These are phyloP conservation scores for Drymonia ruficornis DNA, from an alignment of 2,888 invertebrate genomes.

Conservation along the genomic window DNA sequence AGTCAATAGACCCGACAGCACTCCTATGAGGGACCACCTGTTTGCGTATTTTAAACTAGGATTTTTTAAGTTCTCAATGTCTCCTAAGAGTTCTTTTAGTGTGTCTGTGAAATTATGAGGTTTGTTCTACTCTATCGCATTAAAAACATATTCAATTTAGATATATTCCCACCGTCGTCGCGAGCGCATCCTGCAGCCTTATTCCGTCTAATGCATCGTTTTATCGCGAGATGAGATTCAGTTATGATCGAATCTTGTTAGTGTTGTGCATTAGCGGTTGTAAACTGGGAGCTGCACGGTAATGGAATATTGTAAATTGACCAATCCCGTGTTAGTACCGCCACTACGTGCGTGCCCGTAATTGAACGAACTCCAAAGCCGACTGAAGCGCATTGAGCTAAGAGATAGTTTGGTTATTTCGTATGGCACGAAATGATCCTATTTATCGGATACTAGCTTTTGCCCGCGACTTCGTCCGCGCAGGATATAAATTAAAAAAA, in stretches of 20 bases:
- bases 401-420: slow-evolving; percentile 27
- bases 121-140: too few relatives aligned
- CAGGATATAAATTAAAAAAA: too few relatives aligned
- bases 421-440: slow-evolving; percentile 22
- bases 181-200: neutral
- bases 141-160: too few relatives aligned
- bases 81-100: too few relatives aligned
- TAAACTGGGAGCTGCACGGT: slow-evolving; percentile 33
- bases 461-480: too few relatives aligned
- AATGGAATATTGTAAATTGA: slow-evolving; percentile 63
- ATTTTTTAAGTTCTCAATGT: too few relatives aligned
- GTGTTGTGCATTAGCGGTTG: slow-evolving; percentile 41
- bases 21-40: too few relatives aligned
- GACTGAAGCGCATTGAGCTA: slow-evolving; percentile 25
- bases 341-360: slow-evolving; percentile 48
- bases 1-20: too few relatives aligned
- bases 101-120: too few relatives aligned
- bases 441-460: slow-evolving; percentile 36
- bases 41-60: too few relatives aligned
- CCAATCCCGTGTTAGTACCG: slow-evolving; percentile 55
- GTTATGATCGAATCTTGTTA: slow-evolving; percentile 48
- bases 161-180: too few relatives aligned
- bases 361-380: slow-evolving; percentile 41
- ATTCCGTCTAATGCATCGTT: slow-evolving; percentile 20
- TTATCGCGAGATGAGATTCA: slow-evolving; percentile 39